These are phyloP conservation scores for Monopterus albus DNA, from an alignment of 2,113 vertebrate genomes.

Conservation along the genomic window DNA sequence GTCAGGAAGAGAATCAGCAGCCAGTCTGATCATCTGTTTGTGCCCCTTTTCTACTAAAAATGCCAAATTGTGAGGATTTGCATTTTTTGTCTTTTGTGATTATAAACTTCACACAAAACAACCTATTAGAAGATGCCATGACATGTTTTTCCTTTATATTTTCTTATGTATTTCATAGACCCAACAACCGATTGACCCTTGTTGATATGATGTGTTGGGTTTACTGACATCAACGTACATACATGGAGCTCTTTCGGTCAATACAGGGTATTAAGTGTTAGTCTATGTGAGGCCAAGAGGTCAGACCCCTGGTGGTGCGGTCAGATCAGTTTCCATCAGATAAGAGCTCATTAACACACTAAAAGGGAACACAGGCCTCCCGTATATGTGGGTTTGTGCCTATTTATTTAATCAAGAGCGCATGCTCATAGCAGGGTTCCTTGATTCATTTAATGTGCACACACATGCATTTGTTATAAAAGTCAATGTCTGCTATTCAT, in stretches of 20 bases:
- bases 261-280: constrained; percentile 18
- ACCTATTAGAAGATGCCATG: too few species aligned
- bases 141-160: too few species aligned
- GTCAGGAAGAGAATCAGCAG: too few species aligned
- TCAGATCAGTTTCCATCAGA: constrained; percentile 74
- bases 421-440: constrained; percentile 25
- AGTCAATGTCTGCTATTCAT: too few species aligned
- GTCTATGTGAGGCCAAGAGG: constrained; percentile 50
- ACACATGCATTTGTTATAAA: neutral
- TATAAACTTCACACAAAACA: too few species aligned
- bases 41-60: too few species aligned
- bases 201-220: neutral
- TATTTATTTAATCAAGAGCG: constrained; percentile 40
- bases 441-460: neutral
- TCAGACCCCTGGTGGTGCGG: constrained; percentile 58
- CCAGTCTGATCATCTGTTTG: too few species aligned
- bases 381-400: constrained; percentile 32
- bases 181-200: too few species aligned
- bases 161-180: too few species aligned
- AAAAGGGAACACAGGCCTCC: constrained; percentile 23
- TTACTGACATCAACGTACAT: neutral
- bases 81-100: too few species aligned
- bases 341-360: constrained; percentile 63
- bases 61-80: too few species aligned
- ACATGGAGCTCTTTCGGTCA: neutral